Conservation (phyloP, 2,113 vertebrate species). For the Nyctibius bracteatus region DNA sequence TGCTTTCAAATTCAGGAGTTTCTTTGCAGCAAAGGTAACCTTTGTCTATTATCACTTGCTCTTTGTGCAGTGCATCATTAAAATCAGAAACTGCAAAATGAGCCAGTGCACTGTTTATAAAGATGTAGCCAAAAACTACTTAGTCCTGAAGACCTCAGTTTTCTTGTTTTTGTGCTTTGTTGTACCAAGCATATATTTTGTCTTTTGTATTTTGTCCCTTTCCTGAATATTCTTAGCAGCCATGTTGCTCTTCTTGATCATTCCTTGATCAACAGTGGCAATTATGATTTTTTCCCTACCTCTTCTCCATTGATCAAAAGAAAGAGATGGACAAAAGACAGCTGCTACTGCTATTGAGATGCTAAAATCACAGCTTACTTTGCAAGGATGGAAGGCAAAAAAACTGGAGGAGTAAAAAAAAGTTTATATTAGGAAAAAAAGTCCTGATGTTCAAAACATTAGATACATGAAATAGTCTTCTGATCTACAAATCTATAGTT, state of each 20-base stretch:
- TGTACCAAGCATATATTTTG: not conserved
- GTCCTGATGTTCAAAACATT: not conserved
- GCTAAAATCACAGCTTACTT: not conserved
- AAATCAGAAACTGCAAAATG: not conserved
- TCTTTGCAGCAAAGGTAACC: not conserved
- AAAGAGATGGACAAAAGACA: not conserved
- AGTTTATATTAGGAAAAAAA: not conserved
- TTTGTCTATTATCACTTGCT: not conserved
- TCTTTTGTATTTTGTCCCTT: not conserved
- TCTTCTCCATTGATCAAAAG: not conserved
- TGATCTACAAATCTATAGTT: not conserved
- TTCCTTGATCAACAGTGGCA: not conserved
- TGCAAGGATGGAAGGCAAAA: not conserved
- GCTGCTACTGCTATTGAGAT: not conserved
- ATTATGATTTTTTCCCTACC: not conserved
- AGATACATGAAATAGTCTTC: not conserved
- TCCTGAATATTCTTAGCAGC: not conserved
- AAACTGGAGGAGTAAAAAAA: accelerated
- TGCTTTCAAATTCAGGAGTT: not conserved
- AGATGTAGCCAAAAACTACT: not conserved
- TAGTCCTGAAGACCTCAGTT: not conserved
- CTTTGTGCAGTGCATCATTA: not conserved
- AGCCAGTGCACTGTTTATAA: not conserved
- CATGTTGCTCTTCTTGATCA: not conserved
- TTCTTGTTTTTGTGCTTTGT: not conserved